These are phyloP conservation scores for Synanthedon vespiformis DNA, from an alignment of 2,888 invertebrate species.

Conservation along the genomic window DNA sequence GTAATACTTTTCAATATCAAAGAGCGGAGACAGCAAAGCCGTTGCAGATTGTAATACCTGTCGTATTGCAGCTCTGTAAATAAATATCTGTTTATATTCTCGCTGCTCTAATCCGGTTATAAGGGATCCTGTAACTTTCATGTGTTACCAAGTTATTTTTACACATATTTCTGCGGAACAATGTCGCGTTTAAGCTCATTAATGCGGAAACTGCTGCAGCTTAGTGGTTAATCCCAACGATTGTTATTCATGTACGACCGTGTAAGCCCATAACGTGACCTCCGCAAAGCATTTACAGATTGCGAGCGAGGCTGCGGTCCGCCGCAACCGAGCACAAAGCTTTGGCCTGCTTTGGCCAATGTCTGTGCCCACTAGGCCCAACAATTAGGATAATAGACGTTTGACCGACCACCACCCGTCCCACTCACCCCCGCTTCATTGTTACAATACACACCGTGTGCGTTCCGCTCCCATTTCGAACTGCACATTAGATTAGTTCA, in stretches of 20 bases:
- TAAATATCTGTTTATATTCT: background rate
- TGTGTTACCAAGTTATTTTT: background rate
- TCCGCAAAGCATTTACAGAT: slow-evolving; percentile 43
- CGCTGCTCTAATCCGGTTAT: too few species aligned
- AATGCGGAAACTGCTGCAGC: slow-evolving; percentile 3
- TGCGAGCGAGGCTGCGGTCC: slow-evolving; percentile 33
- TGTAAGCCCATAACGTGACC: slow-evolving; percentile 33
- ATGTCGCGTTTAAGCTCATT: background rate
- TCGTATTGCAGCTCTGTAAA: background rate
- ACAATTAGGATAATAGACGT: slow-evolving; percentile 43
- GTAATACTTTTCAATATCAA: background rate
- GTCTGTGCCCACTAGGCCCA: slow-evolving; percentile 23
- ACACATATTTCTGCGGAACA: background rate
- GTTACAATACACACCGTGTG: background rate
- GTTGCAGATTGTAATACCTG: background rate
- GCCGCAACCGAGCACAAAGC: slow-evolving; percentile 31
- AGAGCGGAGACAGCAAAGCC: background rate
- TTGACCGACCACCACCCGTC: slow-evolving; percentile 20
- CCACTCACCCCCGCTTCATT: slow-evolving; percentile 2
- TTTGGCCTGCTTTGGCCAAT: slow-evolving; percentile 34
- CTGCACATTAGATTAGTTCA: background rate
- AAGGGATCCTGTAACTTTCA: too few species aligned
- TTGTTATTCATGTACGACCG: slow-evolving; percentile 15
- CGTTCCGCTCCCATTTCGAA: background rate
- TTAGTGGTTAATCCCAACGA: slow-evolving; percentile 18